Base-by-base conservation (phyloP, 2,797 vertebrate genomes). In the Helarctos malayanus region DNA sequence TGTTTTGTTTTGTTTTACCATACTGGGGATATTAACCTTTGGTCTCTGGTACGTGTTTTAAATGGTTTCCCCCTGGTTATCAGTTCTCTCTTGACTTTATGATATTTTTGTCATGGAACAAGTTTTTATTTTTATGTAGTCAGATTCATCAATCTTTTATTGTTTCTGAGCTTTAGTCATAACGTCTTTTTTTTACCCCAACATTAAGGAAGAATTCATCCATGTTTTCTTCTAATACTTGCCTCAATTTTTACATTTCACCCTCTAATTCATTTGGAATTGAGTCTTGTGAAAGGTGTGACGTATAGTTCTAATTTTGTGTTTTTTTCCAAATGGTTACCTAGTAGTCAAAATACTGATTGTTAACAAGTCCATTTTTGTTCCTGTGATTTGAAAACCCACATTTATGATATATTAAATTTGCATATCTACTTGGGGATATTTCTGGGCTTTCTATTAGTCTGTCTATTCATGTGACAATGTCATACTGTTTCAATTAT, bases 41-140 rank as follows among this genome's bases (percentile, higher is more conserved):
- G 47, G 3, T 63, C 14, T 63, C 25, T 69, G 16, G 8, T n/a
- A 61, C 2, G 27, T 47, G 12, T 27, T 87, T 9, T 29, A 76
- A 68, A 61, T 75, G 63, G 63, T 85, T 90, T 65, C 41, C 38
- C 6, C 14, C 49, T 76, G 7, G 7, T 41, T 93, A 41, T 75
- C 76, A n/a, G 11, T 49, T 81, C 52, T 54, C 11, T 61, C 69
- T 93, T 38, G 10, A 84, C 35, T 85, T 49, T 65, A 49, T 56
- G 45, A 21, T 59, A 15, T 11, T 13, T 85, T 65, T 35, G 18
- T 76, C 29, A 83, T 83, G 54, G 9, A 82, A 82, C 10, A 79
- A 12, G 13, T 56, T 95, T 93, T 92, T 76, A 75, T 81, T 59
- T 95, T 85, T 52, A 95, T 65, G 16, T n/a, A 65, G 27, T 68